A percentile compares a stretch with the other conserved stretches of the same genome.
Evolutionary conservation across 2,888 invertebrate species (phyloP).

Genomic region (Troides aeacus): DNA sequence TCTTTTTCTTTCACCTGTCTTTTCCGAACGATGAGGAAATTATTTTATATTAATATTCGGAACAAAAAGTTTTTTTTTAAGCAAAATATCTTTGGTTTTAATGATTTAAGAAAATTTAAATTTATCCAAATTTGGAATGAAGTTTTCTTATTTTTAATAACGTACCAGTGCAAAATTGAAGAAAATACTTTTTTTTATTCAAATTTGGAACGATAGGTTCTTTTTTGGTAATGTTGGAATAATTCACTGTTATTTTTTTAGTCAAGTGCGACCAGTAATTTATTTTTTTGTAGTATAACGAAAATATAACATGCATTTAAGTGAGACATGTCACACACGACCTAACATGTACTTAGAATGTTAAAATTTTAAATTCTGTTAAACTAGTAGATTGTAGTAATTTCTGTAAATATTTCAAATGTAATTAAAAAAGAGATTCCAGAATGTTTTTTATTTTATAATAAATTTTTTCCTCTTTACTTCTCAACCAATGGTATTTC

Average conservation of each 20-base stretch:
- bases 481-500: not conserved
- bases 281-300: not conserved
- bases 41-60: not conserved
- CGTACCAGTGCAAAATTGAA: no score
- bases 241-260: not conserved
- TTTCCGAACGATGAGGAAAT: not conserved
- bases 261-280: not conserved
- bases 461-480: not conserved
- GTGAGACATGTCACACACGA: not conserved
- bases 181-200: no score
- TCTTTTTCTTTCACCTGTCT: not conserved
- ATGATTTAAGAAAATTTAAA: no score
- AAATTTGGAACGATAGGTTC: no score
- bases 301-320: slow-evolving; percentile 35
- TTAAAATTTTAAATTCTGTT: slow-evolving; percentile 31
- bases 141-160: no score
- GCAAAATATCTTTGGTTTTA: no score
- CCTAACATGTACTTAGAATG: not conserved
- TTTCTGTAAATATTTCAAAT: slow-evolving; percentile 71
- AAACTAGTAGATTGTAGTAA: slow-evolving; percentile 49
- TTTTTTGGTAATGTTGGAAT: not conserved
- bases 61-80: not conserved
- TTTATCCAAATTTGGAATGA: no score
- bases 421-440: slow-evolving; percentile 64
- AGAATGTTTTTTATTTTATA: slow-evolving; percentile 61